These are phyloP conservation scores for Drosophila setosimentum DNA, from an alignment of 2,888 invertebrate genomes.

Conservation along the genomic window DNA sequence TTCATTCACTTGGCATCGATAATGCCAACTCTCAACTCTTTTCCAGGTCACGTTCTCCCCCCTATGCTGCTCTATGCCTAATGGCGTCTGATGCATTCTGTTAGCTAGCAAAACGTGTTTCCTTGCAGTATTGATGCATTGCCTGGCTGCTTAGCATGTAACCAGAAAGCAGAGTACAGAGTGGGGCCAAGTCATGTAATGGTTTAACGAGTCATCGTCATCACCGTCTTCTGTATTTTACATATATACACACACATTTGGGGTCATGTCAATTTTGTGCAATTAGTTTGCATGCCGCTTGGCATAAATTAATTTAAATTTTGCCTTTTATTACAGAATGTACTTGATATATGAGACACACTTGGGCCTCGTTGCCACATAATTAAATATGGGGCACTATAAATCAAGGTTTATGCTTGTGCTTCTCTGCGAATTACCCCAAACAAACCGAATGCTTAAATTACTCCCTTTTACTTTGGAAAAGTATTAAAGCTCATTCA, in stretches of 20 bases:
- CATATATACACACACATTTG: conserved; percentile 32
- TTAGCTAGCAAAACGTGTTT: conserved; percentile 20
- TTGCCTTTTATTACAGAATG: conserved; percentile 24
- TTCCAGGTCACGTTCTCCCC: conserved; percentile 37
- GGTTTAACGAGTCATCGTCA: conserved; percentile 13
- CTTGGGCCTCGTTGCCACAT: conserved; percentile 65
- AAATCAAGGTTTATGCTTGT: conserved; percentile 40
- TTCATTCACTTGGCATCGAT: conserved; percentile 39
- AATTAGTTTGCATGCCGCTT: conserved; percentile 72
- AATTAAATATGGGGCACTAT: conserved; percentile 63
- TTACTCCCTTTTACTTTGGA: background rate
- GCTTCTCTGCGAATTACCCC: background rate
- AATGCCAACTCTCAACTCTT: conserved; percentile 27
- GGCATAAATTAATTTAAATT: conserved; percentile 75
- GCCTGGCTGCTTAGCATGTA: conserved; percentile 61
- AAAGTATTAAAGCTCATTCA: background rate
- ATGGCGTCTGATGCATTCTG: conserved; percentile 45
- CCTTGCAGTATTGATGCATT: conserved; percentile 67
- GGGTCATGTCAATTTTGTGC: conserved; percentile 68
- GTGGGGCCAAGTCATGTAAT: conserved; percentile 44
- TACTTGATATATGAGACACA: conserved; percentile 67
- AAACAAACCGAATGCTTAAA: conserved; percentile 1
- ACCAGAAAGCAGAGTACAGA: conserved; percentile 11
- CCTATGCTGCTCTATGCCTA: conserved; percentile 12
- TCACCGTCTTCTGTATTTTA: background rate